Evolutionary conservation across 2,113 vertebrate species (phyloP).

Genomic region (Myanophis thanlyinensis): DNA sequence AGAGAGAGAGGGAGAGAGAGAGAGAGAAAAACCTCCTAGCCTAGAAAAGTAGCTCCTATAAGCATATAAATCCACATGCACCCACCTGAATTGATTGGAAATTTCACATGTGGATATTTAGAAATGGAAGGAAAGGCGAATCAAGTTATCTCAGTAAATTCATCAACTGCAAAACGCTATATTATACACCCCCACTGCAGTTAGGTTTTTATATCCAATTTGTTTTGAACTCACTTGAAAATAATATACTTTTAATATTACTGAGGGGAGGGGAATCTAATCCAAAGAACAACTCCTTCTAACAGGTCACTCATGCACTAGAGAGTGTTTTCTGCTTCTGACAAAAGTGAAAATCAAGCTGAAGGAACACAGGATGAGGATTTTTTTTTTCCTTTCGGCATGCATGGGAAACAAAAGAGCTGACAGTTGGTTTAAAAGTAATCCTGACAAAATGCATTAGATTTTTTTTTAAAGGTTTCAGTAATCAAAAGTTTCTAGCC

Average conservation of each 20-base stretch:
- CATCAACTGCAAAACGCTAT: not conserved
- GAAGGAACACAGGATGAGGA: constrained; percentile 16
- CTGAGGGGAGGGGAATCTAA: not conserved
- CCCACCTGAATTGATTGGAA: constrained; percentile 37
- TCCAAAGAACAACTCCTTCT: not conserved
- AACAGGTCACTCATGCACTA: not conserved
- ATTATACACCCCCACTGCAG: not conserved
- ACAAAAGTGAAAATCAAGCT: constrained; percentile 19
- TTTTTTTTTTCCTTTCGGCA: not conserved
- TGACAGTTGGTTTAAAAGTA: not conserved
- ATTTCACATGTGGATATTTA: constrained; percentile 21
- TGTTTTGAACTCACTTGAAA: not conserved
- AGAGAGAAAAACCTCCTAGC: constrained; percentile 58
- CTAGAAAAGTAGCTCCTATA: constrained; percentile 76
- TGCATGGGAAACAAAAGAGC: not conserved
- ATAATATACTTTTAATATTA: constrained; percentile 26
- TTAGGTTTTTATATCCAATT: not conserved
- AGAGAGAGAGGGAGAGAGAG: constrained; percentile 45
- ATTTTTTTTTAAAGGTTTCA: not conserved
- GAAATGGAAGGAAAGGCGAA: constrained; percentile 14
- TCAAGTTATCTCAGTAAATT: constrained; percentile 41
- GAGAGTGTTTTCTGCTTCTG: not conserved
- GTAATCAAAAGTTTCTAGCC: not conserved
- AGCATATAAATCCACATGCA: constrained; percentile 68
- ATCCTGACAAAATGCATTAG: not conserved